These are phyloP conservation scores for Carettochelys insculpta DNA, from an alignment of 2,113 vertebrate species.

Conservation along the genomic window DNA sequence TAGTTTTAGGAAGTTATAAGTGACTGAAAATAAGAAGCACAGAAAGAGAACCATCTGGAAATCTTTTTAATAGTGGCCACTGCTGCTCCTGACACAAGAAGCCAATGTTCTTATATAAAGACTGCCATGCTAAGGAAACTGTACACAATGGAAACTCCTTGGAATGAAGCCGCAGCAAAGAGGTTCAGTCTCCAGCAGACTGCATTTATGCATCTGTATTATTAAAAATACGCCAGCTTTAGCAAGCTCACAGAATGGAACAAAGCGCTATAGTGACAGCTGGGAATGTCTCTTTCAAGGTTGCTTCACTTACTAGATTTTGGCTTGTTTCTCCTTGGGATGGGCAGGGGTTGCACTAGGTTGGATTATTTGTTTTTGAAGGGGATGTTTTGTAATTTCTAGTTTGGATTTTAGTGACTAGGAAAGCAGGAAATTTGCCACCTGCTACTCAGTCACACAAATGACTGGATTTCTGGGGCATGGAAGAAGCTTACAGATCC, in stretches of 20 bases:
- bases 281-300: constrained; percentile 51
- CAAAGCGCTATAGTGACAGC: constrained; percentile 56
- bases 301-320: constrained; percentile 12
- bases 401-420: constrained; percentile 50
- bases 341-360: not conserved
- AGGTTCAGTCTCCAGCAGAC: constrained; percentile 13
- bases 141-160: not conserved
- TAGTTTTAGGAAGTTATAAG: not conserved
- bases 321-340: constrained; percentile 34
- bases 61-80: not conserved
- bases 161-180: constrained; percentile 5
- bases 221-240: constrained; percentile 53
- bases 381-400: constrained; percentile 46
- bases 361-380: not conserved
- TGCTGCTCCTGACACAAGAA: not conserved
- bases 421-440: constrained; percentile 62
- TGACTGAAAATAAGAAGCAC: not conserved
- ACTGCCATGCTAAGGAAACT: not conserved
- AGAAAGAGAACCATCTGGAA: not conserved
- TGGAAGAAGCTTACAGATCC: constrained; percentile 64
- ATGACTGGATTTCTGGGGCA: constrained; percentile 61
- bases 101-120: not conserved
- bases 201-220: constrained; percentile 44
- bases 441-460: constrained; percentile 49
- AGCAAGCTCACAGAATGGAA: constrained; percentile 34